Evolutionary conservation across 2,113 vertebrate genomes (phyloP), one percentile per base, ranked within the genome.

Genomic region (Engystomops pustulosus): DNA sequence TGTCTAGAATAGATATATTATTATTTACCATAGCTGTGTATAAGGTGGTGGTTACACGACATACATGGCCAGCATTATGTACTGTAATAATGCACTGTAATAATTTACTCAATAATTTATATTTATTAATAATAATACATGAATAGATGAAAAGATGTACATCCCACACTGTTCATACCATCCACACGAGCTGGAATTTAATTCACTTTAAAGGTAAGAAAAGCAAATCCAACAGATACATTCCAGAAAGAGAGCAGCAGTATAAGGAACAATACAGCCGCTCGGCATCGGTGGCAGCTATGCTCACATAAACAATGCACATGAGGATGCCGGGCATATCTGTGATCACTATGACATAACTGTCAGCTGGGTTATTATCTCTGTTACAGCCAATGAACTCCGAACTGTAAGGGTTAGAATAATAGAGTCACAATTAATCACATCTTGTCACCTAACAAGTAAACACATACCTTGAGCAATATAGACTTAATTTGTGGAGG

Each of bases 351-450:
- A 30, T 44, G 55, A 67, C 58, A 79, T 65, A 67, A 20, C 60
- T 80, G 30, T 38, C 71, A 83, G 81, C 58, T 65, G 55, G n/a
- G 62, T 70, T 69, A 79, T 70, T 84, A 78, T 78, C 83, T 78
- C 41, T 12, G 27, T 68, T 78, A 47, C 74, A 58, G 62, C 36
- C 58, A 84, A 49, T 79, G 83, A 84, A 78, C 83, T 36, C 34
- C 45, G 74, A 32, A 70, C 62, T 68, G 74, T 30, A 78, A 58
- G 75, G 83, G 83, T 85, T 85, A 85, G 74, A 85, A 85, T 85
- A 79, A 85, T 85, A 85, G 2, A 78, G 47, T 69, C 83, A 41
- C 83, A 85, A 85, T 84, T 53, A 76, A 84, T 85, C 83, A 79
- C 74, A 44, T 70, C 76, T 70, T 84, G 83, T 74, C 83, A 84